Evolutionary conservation across 2,113 vertebrate genomes (phyloP).

Genomic region (Catharus fuscescens): DNA sequence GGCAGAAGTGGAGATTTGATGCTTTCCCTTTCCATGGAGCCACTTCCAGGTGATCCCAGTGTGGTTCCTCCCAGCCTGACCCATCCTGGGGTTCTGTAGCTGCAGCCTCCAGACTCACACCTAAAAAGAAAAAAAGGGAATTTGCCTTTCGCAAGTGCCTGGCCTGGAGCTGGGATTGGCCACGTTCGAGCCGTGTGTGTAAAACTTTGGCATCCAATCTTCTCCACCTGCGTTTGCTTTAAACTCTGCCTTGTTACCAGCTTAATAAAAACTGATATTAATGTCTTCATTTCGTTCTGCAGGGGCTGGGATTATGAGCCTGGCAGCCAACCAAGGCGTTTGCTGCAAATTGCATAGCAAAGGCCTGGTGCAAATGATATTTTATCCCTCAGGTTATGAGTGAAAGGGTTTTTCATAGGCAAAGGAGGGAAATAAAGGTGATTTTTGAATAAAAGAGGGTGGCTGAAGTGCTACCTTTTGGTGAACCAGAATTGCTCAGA

Average conservation of each 20-base stretch:
- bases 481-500: background rate
- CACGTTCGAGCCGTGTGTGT: background rate
- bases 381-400: background rate
- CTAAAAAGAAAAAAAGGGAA: background rate
- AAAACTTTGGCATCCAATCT: background rate
- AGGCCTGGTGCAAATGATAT: background rate
- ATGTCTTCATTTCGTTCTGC: slow-evolving; percentile 11
- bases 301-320: background rate
- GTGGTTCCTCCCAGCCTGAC: background rate
- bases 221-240: slow-evolving; percentile 48
- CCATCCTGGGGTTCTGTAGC: background rate
- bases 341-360: background rate
- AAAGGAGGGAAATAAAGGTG: background rate
- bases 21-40: accelerated
- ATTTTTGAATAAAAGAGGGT: background rate
- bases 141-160: background rate
- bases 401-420: background rate
- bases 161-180: background rate
- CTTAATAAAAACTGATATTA: slow-evolving; percentile 45
- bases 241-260: slow-evolving; percentile 40
- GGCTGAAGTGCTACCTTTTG: background rate
- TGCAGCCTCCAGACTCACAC: background rate
- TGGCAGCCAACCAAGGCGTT: slow-evolving; percentile 16
- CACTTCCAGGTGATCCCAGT: background rate
- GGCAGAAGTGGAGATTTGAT: background rate